A percentile compares a stretch with the other conserved stretches of the same genome.
phyloP scores from a whole-genome alignment of 1,140 invertebrate genomes.

The Hylyphantes graminicola region DNA sequence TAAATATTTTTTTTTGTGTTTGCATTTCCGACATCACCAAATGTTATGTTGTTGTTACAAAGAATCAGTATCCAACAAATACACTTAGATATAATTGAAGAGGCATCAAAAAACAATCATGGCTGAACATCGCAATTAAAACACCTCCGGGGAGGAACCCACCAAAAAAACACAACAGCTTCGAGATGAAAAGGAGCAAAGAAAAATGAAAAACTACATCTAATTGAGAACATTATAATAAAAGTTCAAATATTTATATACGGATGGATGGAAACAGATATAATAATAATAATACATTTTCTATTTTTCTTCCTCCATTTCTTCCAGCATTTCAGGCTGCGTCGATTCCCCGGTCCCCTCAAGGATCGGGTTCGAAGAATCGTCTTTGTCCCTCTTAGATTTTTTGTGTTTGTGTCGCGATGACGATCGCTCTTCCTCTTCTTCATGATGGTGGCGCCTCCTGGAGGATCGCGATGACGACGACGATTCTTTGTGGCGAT shows the following conservation, averaged over 20 bases:
- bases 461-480: slow-evolving; percentile 21
- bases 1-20: no score
- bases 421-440: slow-evolving; percentile 60
- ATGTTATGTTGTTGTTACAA: no score
- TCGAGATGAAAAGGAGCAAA: neutral
- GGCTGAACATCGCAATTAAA: neutral
- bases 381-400: slow-evolving; percentile 64
- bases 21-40: no score
- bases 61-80: no score
- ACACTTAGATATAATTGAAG: no score
- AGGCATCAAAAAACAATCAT: no score
- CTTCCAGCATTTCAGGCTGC: slow-evolving; percentile 27
- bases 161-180: neutral
- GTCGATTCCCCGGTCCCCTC: slow-evolving; percentile 26
- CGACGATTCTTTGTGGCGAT: slow-evolving; percentile 50
- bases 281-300: slow-evolving; percentile 24
- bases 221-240: slow-evolving; percentile 9
- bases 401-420: slow-evolving; percentile 64
- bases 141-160: neutral
- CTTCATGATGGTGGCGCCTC: slow-evolving; percentile 55
- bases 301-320: slow-evolving; percentile 24
- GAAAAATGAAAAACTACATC: slow-evolving; percentile 19
- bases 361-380: neutral
- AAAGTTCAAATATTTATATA: slow-evolving; percentile 7
- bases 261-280: slow-evolving; percentile 8